A percentile compares a stretch with the other conserved stretches of the same genome.
phyloP scores from a whole-genome alignment of 2,113 vertebrate genomes.

The Eonycteris spelaea region DNA sequence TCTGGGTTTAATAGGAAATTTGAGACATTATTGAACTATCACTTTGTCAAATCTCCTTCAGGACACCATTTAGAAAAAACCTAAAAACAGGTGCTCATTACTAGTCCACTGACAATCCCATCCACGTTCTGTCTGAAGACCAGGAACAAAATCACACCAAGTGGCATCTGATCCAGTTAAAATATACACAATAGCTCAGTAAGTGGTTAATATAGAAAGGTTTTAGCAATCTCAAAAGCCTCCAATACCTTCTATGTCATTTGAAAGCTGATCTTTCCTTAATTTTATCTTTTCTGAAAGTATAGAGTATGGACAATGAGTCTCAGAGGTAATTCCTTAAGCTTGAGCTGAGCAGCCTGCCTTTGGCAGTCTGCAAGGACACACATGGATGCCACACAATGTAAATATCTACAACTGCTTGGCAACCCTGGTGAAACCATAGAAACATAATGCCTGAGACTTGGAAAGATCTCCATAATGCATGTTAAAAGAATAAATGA shows the following conservation, averaged over 20 bases:
- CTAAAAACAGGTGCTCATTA: not conserved
- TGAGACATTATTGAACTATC: not conserved
- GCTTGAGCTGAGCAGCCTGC: not conserved
- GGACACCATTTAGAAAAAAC: not conserved
- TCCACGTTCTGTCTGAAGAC: not conserved
- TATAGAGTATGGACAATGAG: not conserved
- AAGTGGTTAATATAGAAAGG: not conserved
- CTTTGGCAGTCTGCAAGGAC: not conserved
- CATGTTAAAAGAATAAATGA: not conserved
- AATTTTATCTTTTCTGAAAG: not conserved
- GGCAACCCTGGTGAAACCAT: not conserved
- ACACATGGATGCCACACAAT: not conserved
- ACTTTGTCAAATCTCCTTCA: not conserved
- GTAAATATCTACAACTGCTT: not conserved
- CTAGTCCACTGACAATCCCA: not conserved
- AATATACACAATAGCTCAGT: not conserved
- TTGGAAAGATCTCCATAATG: not conserved
- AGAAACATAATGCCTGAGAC: not conserved
- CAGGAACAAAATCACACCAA: not conserved
- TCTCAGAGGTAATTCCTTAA: not conserved
- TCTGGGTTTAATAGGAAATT: not conserved
- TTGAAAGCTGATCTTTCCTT: not conserved
- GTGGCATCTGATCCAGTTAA: not conserved
- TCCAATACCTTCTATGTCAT: not conserved
- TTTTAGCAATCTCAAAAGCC: not conserved